A percentile compares a stretch with the other conserved stretches of the same genome.
These are phyloP conservation scores for Arge pagana DNA, from an alignment of 2,888 invertebrate genomes.

Conservation along the genomic window DNA sequence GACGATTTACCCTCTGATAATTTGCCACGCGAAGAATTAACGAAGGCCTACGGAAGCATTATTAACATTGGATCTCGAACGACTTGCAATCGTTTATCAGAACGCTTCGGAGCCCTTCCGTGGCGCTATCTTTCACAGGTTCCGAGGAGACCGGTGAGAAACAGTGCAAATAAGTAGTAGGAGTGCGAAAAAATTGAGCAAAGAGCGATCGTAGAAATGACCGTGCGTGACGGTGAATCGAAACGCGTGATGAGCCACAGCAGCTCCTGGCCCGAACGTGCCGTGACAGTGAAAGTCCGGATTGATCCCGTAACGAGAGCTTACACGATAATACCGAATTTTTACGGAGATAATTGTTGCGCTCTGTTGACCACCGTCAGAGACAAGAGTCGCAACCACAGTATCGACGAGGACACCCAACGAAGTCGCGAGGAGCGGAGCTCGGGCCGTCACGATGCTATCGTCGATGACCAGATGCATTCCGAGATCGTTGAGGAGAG, in stretches of 20 bases:
- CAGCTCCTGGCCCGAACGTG: conserved; percentile 47
- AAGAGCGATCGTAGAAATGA: conserved; percentile 27
- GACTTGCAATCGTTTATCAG: too few relatives aligned
- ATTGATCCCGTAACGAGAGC: conserved; percentile 46
- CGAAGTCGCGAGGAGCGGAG: too few relatives aligned
- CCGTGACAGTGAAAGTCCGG: conserved; percentile 44
- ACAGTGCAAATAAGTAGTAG: neutral
- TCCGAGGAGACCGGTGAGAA: neutral
- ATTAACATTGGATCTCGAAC: too few relatives aligned
- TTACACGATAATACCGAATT: conserved; percentile 44
- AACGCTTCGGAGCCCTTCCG: too few relatives aligned
- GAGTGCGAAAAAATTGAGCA: neutral
- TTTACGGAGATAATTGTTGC: conserved; percentile 7
- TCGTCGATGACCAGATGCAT: too few relatives aligned
- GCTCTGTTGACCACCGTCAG: conserved; percentile 29
- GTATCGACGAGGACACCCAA: too few relatives aligned
- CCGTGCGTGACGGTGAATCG: conserved; percentile 33
- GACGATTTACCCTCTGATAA: too few relatives aligned
- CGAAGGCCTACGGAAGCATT: too few relatives aligned
- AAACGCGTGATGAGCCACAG: conserved; percentile 44
- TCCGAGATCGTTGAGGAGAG: neutral
- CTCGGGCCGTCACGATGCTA: too few relatives aligned
- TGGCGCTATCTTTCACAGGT: too few relatives aligned
- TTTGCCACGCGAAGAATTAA: too few relatives aligned
- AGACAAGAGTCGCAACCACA: too few relatives aligned